These are phyloP conservation scores for Allophyes oxyacanthae DNA, from an alignment of 2,888 invertebrate genomes.

Conservation along the genomic window DNA sequence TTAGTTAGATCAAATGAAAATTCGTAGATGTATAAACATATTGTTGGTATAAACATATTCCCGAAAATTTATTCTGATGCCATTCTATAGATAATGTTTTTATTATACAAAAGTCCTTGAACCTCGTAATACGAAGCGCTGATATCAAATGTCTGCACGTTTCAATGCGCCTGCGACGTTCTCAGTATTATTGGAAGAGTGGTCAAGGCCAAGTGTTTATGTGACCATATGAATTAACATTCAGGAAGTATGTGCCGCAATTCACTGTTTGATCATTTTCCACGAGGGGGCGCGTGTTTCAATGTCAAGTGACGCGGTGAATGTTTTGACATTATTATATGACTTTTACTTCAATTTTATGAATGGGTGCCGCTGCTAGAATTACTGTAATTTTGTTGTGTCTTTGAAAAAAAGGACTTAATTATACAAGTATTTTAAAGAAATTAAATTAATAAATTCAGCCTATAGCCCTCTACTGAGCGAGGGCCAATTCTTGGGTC, in stretches of 20 bases:
- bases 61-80: too few relatives aligned
- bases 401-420: too few relatives aligned
- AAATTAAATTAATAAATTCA: too few relatives aligned
- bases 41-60: too few relatives aligned
- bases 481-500: too few relatives aligned
- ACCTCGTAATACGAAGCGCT: conserved; percentile 6
- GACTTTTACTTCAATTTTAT: conserved; percentile 1
- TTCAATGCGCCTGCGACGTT: conserved; percentile 18
- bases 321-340: conserved; percentile 13
- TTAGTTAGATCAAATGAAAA: too few relatives aligned
- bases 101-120: conserved; percentile 9
- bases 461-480: too few relatives aligned
- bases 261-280: conserved; percentile 13
- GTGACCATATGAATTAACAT: conserved; percentile 26
- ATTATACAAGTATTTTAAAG: too few relatives aligned
- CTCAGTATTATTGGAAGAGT: conserved; percentile 6
- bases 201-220: conserved; percentile 36
- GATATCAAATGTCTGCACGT: conserved; percentile 15
- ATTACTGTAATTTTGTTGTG: too few relatives aligned
- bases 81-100: conserved; percentile 3
- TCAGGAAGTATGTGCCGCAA: conserved; percentile 43
- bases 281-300: conserved; percentile 30
- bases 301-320: conserved; percentile 41
- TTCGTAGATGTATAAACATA: too few relatives aligned
- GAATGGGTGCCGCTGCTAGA: too few relatives aligned